Conservation (phyloP, 2,888 invertebrate species). For the Hydriomena furcata region DNA sequence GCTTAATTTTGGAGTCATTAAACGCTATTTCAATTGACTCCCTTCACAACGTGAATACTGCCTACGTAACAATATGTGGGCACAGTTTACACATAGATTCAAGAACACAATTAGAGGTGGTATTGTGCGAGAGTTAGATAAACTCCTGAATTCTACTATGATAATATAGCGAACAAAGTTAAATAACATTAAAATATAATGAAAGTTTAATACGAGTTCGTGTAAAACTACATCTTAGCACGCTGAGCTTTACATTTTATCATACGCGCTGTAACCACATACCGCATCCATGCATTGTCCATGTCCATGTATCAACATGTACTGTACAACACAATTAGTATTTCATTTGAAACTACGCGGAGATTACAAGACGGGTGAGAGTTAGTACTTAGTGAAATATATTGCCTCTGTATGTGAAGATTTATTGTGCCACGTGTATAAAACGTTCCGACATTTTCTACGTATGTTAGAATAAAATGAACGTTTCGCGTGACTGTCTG, state of each 20-base stretch:
- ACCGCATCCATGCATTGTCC: conserved; percentile 12
- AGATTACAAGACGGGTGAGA: conserved; percentile 51
- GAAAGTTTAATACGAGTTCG: no score
- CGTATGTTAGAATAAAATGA: conserved; percentile 38
- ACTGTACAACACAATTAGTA: conserved; percentile 56
- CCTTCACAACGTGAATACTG: conserved; percentile 22
- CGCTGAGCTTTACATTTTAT: not conserved
- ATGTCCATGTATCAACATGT: conserved; percentile 38
- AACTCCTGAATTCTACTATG: not conserved
- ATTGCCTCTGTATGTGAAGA: conserved; percentile 45
- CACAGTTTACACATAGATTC: conserved; percentile 4
- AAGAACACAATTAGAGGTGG: conserved; percentile 3
- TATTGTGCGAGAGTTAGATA: not conserved
- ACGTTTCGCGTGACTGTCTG: conserved; percentile 39
- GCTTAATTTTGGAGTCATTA: conserved; percentile 31
- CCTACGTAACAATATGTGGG: conserved; percentile 42
- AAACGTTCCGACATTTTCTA: conserved; percentile 34
- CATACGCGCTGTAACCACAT: not conserved
- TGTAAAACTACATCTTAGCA: no score
- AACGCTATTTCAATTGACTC: conserved; percentile 34
- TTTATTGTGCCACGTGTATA: conserved; percentile 39
- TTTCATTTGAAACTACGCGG: conserved; percentile 52
- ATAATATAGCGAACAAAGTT: not conserved
- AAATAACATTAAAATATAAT: not conserved
- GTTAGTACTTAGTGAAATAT: conserved; percentile 44